Percentiles rank a stretch among this genome's conserved stretches.
Conservation (phyloP, 92 coral and sea anemone species). For the Heliopora coerulea region DNA sequence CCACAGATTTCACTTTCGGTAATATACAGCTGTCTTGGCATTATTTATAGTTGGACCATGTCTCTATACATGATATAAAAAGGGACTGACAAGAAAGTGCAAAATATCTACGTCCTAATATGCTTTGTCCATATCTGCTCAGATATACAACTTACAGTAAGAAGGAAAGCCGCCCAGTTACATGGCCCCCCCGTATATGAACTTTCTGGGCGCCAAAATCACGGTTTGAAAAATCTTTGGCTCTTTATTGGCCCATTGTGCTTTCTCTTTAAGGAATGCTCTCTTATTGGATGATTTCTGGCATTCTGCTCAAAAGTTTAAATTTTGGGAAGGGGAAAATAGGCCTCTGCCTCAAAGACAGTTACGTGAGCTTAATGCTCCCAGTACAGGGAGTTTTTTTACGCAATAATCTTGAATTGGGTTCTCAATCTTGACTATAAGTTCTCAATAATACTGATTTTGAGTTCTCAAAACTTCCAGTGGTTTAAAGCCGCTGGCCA, state of each 20-base stretch:
- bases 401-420: no score
- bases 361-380: no score
- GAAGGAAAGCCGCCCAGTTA: constrained; percentile 9
- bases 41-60: constrained; percentile 37
- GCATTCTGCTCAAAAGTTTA: no score
- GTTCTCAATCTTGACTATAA: no score
- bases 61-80: constrained; percentile 11
- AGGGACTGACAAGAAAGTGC: background rate
- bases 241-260: constrained; percentile 13
- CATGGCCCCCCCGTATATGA: constrained; percentile 6
- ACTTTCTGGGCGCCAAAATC: constrained; percentile 77
- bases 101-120: background rate
- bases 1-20: constrained; percentile 36
- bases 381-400: no score
- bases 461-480: no score
- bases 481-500: no score
- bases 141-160: background rate
- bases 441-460: no score
- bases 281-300: background rate
- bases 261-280: background rate
- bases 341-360: no score
- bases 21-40: constrained; percentile 32
- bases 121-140: constrained; percentile 16
- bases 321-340: no score
- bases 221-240: constrained; percentile 3